phyloP scores from a whole-genome alignment of 1,140 invertebrate species.

The Drosophila subobscura region DNA sequence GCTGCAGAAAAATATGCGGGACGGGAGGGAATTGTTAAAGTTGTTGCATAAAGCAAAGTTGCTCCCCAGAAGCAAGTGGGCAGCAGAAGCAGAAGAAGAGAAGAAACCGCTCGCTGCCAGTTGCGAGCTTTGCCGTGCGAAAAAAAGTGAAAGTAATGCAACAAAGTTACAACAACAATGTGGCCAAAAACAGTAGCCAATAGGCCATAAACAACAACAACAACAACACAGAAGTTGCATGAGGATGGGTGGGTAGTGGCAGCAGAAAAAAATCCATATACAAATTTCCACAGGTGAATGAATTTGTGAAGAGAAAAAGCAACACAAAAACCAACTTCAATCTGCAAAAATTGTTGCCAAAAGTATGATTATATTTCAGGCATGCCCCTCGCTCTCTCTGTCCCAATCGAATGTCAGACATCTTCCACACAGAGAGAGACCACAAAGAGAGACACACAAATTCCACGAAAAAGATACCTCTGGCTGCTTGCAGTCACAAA shows the following conservation, averaged over 20 bases:
- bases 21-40: constrained; percentile 61
- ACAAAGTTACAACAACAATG: constrained; percentile 57
- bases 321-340: constrained; percentile 3
- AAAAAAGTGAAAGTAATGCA: constrained; percentile 77
- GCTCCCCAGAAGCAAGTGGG: constrained; percentile 37
- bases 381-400: no score
- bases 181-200: constrained; percentile 71
- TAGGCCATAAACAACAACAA: constrained; percentile 61
- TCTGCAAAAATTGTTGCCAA: constrained; percentile 1
- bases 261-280: constrained; percentile 15
- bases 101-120: constrained; percentile 67
- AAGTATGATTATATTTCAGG: no score
- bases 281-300: constrained; percentile 75
- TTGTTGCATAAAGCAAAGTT: constrained; percentile 73
- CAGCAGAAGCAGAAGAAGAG: constrained; percentile 39
- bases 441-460: constrained; percentile 8
- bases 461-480: no score
- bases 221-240: constrained; percentile 21
- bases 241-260: no score
- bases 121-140: constrained; percentile 40
- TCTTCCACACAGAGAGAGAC: no score
- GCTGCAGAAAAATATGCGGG: constrained; percentile 36
- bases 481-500: neutral
- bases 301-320: constrained; percentile 49
- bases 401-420: no score